Evolutionary conservation across 2,888 invertebrate genomes (phyloP), one percentile per base, ranked within the genome.

Genomic region (Hypselothyrea guttata): DNA sequence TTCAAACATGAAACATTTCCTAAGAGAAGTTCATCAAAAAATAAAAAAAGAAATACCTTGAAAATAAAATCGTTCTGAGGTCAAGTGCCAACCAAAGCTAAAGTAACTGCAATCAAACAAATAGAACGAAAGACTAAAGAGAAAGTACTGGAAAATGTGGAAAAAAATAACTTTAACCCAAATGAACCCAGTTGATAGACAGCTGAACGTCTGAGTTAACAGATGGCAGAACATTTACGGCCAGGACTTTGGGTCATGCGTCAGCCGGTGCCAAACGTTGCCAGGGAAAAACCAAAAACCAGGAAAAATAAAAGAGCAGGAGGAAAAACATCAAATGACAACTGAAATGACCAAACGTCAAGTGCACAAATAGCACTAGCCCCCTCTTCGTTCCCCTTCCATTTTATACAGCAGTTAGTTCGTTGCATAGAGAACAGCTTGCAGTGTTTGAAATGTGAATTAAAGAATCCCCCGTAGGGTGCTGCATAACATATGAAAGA

Each of bases 191-290:
- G 49, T 37, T 41, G 67, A 75, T 61, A 75, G 81, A 73, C 81
- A 82, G 75, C 62, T 61, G 71, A 77, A 42, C 59, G 77, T 75
- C 69, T 73, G 71, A 63, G 67, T 47, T 81, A 77, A 84, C 84
- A 81, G 81, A 81, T 84, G 84, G 81, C 71, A 67, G 77, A 71
- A 77, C 77, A 84, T 81, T 77, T 79, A 69, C 75, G 71, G 64
- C 65, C 73, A 69, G 22, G 5, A 5, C 22, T 64, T 53, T 60
- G 53, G 59, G 51, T 64, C 59, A 75, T 75, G 65, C 72, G 76
- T 67, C 84, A 70, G 54, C 52, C 60, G 62, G 56, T 62, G 63
- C 56, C 62, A 42, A 68, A 51, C 40, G 58, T 49, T 54, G 56
- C 46, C 55, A 41, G 49, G 22, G n/a, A 58, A 42, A 58, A 35